A percentile compares a stretch with the other conserved stretches of the same genome.
Conservation (phyloP, 1,140 invertebrate species). For the Centruroides sculpturatus region DNA sequence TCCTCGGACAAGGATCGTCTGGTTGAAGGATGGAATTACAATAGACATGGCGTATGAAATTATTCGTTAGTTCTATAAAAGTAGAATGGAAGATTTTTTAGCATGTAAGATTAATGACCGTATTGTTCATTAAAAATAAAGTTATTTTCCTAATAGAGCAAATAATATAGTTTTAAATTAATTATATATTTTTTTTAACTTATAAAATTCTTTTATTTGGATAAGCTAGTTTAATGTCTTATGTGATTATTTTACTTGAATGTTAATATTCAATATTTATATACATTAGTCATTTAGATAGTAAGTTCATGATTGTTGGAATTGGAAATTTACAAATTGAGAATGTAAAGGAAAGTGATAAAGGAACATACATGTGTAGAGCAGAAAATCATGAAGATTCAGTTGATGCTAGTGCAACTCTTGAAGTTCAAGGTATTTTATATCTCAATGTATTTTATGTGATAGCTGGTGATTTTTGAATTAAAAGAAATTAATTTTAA, state of each 20-base stretch:
- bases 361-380: slow-evolving; percentile 82
- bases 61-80: neutral
- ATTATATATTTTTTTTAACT: no score
- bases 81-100: neutral
- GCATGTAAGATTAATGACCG: neutral
- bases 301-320: slow-evolving; percentile 47
- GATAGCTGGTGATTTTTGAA: no score
- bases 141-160: no score
- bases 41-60: slow-evolving; percentile 54
- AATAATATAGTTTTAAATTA: no score
- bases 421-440: slow-evolving; percentile 58
- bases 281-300: slow-evolving; percentile 7
- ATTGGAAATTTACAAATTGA: slow-evolving; percentile 53
- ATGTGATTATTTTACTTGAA: no score
- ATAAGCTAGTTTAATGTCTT: no score
- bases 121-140: neutral
- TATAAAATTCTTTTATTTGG: no score
- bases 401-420: slow-evolving; percentile 61
- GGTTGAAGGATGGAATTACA: slow-evolving; percentile 79
- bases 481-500: no score
- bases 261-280: no score
- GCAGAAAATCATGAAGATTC: slow-evolving; percentile 79
- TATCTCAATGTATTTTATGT: no score
- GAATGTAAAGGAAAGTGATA: slow-evolving; percentile 60
- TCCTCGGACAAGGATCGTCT: slow-evolving; percentile 66